Conservation (phyloP, 2,888 invertebrate genomes). For the Caenorhabditis macrosperma region DNA sequence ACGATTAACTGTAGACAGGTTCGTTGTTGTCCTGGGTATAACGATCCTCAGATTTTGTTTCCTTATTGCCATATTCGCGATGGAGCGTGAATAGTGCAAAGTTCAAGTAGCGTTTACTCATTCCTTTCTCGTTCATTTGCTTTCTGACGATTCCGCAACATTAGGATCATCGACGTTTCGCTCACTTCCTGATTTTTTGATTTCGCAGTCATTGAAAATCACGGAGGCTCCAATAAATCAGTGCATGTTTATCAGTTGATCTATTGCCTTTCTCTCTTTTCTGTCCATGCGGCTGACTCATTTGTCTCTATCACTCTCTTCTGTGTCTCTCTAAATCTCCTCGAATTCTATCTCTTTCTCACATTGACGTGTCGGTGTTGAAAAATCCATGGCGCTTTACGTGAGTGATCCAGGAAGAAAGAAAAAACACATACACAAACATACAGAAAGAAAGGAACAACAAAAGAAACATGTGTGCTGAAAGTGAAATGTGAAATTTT, state of each 20-base stretch:
- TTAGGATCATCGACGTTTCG: too few species aligned
- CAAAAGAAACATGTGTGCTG: not conserved
- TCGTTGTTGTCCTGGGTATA: too few species aligned
- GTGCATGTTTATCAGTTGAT: constrained; percentile 14
- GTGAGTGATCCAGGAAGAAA: not conserved
- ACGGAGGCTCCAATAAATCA: not conserved
- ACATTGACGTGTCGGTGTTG: not conserved
- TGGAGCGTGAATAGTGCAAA: too few species aligned
- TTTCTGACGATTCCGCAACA: too few species aligned
- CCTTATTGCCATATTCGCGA: too few species aligned
- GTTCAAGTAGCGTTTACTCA: too few species aligned
- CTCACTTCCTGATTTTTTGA: not conserved
- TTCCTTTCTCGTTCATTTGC: too few species aligned
- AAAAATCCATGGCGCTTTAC: not conserved
- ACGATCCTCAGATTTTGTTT: too few species aligned
- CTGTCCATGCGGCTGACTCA: constrained; percentile 4
- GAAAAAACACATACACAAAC: not conserved
- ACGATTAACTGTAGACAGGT: too few species aligned
- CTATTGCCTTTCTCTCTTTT: constrained; percentile 4
- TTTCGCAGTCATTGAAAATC: not conserved
- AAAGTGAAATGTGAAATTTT: not conserved
- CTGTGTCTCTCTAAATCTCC: constrained; percentile 16
- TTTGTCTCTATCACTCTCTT: constrained; percentile 21
- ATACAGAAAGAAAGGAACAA: not conserved
- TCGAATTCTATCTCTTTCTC: not conserved